These are phyloP conservation scores for Lymantria monacha DNA, from an alignment of 2,888 invertebrate species.

Conservation along the genomic window DNA sequence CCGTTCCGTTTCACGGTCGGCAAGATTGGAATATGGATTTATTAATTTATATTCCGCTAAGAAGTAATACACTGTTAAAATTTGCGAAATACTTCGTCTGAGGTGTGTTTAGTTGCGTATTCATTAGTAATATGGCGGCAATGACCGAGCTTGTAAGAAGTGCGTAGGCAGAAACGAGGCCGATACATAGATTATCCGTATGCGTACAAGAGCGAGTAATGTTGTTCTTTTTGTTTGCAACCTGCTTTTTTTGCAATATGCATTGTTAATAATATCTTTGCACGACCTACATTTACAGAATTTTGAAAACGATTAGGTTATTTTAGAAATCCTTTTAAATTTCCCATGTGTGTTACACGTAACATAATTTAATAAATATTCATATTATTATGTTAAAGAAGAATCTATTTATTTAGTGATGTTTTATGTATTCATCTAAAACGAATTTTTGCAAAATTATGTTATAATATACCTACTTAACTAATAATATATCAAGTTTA, in stretches of 20 bases:
- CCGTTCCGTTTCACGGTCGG: constrained; percentile 72
- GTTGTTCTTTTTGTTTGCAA: constrained; percentile 52
- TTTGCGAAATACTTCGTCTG: constrained; percentile 30
- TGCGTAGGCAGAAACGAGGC: constrained; percentile 68
- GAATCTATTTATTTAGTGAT: too few relatives aligned
- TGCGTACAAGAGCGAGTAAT: constrained; percentile 27
- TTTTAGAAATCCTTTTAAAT: too few relatives aligned
- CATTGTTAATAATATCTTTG: constrained; percentile 52
- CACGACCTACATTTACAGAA: constrained; percentile 37
- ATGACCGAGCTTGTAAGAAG: constrained; percentile 57
- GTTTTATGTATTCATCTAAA: too few relatives aligned
- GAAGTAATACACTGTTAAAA: constrained; percentile 14
- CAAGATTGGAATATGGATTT: constrained; percentile 30
- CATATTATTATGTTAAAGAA: too few relatives aligned
- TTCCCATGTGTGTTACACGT: too few relatives aligned
- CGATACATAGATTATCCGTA: constrained; percentile 53
- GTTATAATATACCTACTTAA: too few relatives aligned
- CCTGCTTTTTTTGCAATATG: constrained; percentile 63
- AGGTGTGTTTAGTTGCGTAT: constrained; percentile 32
- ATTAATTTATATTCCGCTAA: constrained; percentile 14
- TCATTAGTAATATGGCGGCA: constrained; percentile 51
- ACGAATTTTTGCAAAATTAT: too few relatives aligned
- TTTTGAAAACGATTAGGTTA: constrained; percentile 6
- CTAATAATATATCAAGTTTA: too few relatives aligned
- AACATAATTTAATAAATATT: too few relatives aligned